Evolutionary conservation across 2,113 vertebrate species (phyloP).

Genomic region (Cololabis saira): DNA sequence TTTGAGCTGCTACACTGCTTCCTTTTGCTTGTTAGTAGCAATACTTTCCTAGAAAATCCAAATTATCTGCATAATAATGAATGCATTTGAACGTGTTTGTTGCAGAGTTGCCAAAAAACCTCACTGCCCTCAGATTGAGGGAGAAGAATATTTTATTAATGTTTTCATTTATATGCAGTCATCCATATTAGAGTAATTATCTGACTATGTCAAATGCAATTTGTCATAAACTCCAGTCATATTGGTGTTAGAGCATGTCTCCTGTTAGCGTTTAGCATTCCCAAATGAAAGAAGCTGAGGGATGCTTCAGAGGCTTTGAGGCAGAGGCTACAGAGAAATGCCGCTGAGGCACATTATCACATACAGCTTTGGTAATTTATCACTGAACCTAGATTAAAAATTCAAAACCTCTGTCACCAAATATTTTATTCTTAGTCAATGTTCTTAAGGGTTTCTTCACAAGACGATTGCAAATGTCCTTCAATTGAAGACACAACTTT

Average conservation of each 20-base stretch:
- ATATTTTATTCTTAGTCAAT: no score
- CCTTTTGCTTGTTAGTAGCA: slow-evolving; percentile 4
- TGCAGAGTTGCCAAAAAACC: neutral
- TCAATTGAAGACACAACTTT: no score
- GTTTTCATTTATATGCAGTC: slow-evolving; percentile 55
- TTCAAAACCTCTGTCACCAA: no score
- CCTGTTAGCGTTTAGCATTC: neutral
- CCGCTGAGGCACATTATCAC: no score
- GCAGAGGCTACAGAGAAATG: no score
- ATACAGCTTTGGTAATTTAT: no score
- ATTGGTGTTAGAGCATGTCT: neutral
- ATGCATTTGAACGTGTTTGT: slow-evolving; percentile 24
- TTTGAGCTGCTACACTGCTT: slow-evolving; percentile 6
- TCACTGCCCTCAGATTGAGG: slow-evolving; percentile 18
- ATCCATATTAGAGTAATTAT: slow-evolving; percentile 50
- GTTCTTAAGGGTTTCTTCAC: no score
- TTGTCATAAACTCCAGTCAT: neutral
- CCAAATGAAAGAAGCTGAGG: neutral
- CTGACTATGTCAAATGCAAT: neutral
- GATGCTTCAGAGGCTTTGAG: neutral
- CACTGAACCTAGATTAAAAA: no score
- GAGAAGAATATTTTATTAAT: slow-evolving; percentile 32
- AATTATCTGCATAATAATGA: slow-evolving; percentile 8
- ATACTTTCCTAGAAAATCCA: slow-evolving; percentile 6
- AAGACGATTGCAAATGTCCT: no score